These are phyloP conservation scores for Drosophila ogumai DNA, from an alignment of 1,140 invertebrate genomes.

Conservation along the genomic window DNA sequence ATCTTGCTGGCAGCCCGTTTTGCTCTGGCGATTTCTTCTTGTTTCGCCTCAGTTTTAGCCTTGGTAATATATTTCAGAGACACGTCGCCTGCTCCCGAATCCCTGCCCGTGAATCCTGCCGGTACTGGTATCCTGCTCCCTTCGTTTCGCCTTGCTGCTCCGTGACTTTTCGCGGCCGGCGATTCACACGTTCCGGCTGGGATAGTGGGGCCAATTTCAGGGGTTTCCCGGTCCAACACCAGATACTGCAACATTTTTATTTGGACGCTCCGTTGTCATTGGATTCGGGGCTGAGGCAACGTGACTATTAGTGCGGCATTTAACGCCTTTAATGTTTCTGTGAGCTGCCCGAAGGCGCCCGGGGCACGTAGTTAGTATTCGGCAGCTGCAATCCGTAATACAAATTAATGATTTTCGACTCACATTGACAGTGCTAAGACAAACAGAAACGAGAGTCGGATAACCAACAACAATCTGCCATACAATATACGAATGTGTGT, in stretches of 20 bases:
- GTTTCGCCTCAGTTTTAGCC: constrained; percentile 25
- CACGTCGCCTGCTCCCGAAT: constrained; percentile 27
- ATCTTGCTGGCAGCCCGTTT: constrained; percentile 27
- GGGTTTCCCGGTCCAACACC: constrained; percentile 13
- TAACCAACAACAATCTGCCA: constrained; percentile 46
- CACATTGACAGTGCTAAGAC: constrained; percentile 15
- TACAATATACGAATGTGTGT: constrained; percentile 13
- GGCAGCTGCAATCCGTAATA: constrained; percentile 43
- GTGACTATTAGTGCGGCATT: constrained; percentile 59
- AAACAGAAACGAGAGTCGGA: constrained; percentile 41
- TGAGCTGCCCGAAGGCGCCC: constrained; percentile 28
- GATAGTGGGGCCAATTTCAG: constrained; percentile 40
- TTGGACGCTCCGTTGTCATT: constrained; percentile 25
- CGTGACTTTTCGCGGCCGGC: constrained; percentile 48
- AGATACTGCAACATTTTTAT: constrained; percentile 39
- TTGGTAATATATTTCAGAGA: constrained; percentile 40
- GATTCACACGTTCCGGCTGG: constrained; percentile 44
- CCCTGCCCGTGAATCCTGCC: background rate
- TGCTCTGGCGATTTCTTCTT: constrained; percentile 18
- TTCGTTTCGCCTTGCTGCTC: constrained; percentile 30
- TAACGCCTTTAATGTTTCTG: constrained; percentile 38
- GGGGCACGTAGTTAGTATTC: constrained; percentile 54
- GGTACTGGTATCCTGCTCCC: background rate
- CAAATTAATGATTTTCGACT: constrained; percentile 48
- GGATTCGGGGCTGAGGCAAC: constrained; percentile 23